A percentile compares a stretch with the other conserved stretches of the same genome.
Evolutionary conservation across 2,888 invertebrate genomes (phyloP).

Genomic region (Trichacis sp.): DNA sequence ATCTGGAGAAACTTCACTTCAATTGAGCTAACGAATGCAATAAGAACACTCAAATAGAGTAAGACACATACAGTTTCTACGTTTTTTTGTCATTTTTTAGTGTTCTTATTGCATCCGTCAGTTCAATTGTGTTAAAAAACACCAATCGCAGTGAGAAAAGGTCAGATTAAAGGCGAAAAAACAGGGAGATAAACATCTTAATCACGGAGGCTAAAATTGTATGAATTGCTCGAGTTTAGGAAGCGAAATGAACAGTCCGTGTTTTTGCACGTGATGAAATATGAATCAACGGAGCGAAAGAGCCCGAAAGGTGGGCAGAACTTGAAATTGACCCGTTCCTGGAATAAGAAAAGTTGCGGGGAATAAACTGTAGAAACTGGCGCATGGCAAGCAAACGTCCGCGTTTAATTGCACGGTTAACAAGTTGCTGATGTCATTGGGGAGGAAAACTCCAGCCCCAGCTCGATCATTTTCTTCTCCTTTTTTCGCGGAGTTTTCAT

Average conservation of each 20-base stretch:
- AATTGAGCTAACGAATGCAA: too few species aligned
- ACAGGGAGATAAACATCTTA: conserved; percentile 51
- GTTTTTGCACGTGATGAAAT: conserved; percentile 23
- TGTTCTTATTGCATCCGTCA: too few species aligned
- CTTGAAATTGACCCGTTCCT: conserved; percentile 35
- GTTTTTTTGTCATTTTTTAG: too few species aligned
- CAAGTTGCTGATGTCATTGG: conserved; percentile 5
- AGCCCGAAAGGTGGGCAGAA: conserved; percentile 29
- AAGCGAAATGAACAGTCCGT: conserved; percentile 51
- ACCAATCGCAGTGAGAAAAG: conserved; percentile 19
- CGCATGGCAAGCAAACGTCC: conserved; percentile 17
- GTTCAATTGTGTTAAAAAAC: too few species aligned
- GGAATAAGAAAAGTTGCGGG: conserved; percentile 32
- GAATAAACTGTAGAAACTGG: conserved; percentile 23
- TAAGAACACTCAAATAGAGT: too few species aligned
- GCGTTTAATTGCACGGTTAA: conserved; percentile 34
- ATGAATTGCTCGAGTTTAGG: conserved; percentile 49
- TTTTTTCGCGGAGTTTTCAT: background rate
- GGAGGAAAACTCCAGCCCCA: background rate
- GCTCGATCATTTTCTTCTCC: conserved; percentile 6
- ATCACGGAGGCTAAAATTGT: conserved; percentile 55
- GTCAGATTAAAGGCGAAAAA: conserved; percentile 9
- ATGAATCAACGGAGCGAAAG: conserved; percentile 13
- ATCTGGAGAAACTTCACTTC: too few species aligned
- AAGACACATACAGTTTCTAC: background rate